Conservation (phyloP, 1,140 invertebrate genomes). For the Lepidurus arcticus region DNA sequence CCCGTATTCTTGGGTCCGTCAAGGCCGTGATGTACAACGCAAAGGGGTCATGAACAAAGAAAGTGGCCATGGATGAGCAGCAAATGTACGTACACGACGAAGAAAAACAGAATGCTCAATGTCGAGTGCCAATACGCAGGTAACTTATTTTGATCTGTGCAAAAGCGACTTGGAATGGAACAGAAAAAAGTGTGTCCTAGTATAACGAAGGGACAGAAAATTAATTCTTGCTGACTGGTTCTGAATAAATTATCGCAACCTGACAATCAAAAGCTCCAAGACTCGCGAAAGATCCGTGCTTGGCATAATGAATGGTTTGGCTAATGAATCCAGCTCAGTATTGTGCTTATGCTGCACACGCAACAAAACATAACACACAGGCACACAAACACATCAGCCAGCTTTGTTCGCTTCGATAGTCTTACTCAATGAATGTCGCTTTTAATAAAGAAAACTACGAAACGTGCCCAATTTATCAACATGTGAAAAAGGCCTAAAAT, state of each 20-base stretch:
- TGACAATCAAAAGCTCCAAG: not conserved
- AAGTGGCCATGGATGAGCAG: not conserved
- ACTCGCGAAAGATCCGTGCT: not conserved
- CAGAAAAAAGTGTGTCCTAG: not conserved
- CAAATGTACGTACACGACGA: not conserved
- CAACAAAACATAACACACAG: not conserved
- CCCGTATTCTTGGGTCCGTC: not conserved
- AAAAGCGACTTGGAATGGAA: not conserved
- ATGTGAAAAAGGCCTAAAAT: not conserved
- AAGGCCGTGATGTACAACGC: not conserved
- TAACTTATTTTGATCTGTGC: not conserved
- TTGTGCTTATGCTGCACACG: not conserved
- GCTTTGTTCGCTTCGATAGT: not conserved
- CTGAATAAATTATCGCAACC: not conserved
- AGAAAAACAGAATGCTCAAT: not conserved
- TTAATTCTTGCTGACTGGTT: not conserved
- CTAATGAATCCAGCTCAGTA: not conserved
- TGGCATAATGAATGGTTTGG: not conserved
- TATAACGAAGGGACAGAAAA: not conserved
- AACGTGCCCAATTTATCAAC: not conserved
- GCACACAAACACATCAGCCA: not conserved
- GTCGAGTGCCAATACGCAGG: not conserved
- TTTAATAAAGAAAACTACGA: slow-evolving; percentile 12
- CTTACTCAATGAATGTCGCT: not conserved
- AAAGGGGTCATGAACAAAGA: not conserved